Evolutionary conservation across 2,797 vertebrate species (phyloP), one percentile per base, ranked within the genome.

Genomic region (Sebastes vulpes): DNA sequence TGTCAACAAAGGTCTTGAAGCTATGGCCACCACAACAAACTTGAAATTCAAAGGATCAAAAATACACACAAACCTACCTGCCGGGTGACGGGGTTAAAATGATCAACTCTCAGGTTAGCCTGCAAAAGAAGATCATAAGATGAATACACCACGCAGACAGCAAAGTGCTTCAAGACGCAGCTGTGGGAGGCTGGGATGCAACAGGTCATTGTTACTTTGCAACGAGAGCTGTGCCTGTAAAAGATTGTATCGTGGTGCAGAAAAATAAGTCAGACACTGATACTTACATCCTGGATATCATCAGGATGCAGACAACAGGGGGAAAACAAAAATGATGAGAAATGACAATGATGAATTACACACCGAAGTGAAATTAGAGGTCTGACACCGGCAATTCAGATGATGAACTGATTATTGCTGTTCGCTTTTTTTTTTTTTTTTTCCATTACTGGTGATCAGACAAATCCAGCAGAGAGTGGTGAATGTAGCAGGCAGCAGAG

Each of bases 1-100:
- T 75, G 75, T 75, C 87, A 74, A 74, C 61, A 65, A 67, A 74
- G 16, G 32, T 70, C 84, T 72, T 32, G 26, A 77, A 84, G 79
- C 66, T 75, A 59, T 29, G 38, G 57, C 14, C 29, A 48, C 7
- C 42, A 48, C 42, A 75, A 81, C 35, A 75, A 29, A 79, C 38
- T 12, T 54, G 16, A 60, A 75, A 83, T 71, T 63, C 21, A 50
- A 23, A 74, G 28, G 31, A 66, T 68, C 20, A 69, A 77, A 54
- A 83, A 65, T 16, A 31, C 20, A 48, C 66, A 1, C 31, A 48
- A 78, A 53, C 32, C 16, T 6, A 10, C 26, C 60, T 65, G 10
- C 25, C 5, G 11, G 76, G 23, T 10, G 46, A 77, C 63, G 65
- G 35, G 6, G 60, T 79, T 85, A 50, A 79, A 77, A 80, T 75